A percentile compares a stretch with the other conserved stretches of the same genome.
These are phyloP conservation scores for Druon quercuslanigerum DNA, from an alignment of 1,140 invertebrate species.

Conservation along the genomic window DNA sequence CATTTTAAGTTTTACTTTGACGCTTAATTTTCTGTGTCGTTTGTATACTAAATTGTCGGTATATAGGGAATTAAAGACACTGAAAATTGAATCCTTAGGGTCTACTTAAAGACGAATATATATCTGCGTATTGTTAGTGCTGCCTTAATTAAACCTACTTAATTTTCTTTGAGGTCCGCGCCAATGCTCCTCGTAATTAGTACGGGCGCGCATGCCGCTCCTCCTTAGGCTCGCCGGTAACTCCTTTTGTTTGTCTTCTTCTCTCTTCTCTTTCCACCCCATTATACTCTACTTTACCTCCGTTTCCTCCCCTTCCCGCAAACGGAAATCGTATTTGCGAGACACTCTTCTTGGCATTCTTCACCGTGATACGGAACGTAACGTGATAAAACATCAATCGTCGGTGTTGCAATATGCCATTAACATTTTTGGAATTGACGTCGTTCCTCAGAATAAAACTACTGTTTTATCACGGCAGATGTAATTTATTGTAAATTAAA, in stretches of 20 bases:
- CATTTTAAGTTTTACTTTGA: constrained; percentile 11
- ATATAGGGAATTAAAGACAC: constrained; percentile 45
- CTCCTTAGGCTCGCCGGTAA: constrained; percentile 49
- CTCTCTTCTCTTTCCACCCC: constrained; percentile 39
- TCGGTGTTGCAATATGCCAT: constrained; percentile 24
- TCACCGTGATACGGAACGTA: constrained; percentile 28
- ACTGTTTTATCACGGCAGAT: neutral
- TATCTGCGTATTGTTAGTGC: constrained; percentile 62
- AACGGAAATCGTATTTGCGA: constrained; percentile 45
- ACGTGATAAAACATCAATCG: constrained; percentile 30
- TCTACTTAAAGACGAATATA: constrained; percentile 59
- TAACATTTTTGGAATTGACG: constrained; percentile 19
- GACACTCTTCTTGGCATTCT: constrained; percentile 51
- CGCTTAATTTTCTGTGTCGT: constrained; percentile 29
- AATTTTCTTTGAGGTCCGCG: constrained; percentile 63
- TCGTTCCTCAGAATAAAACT: neutral
- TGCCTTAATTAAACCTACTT: constrained; percentile 71
- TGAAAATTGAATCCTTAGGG: constrained; percentile 55
- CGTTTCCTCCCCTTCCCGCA: constrained; percentile 4
- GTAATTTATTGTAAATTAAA: neutral
- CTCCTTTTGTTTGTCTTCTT: constrained; percentile 48
- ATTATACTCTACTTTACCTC: constrained; percentile 45
- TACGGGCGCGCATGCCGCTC: constrained; percentile 65
- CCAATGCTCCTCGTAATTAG: constrained; percentile 69
- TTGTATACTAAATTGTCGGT: constrained; percentile 25